Evolutionary conservation across 2,888 invertebrate species (phyloP).

Genomic region (Mantis religiosa): DNA sequence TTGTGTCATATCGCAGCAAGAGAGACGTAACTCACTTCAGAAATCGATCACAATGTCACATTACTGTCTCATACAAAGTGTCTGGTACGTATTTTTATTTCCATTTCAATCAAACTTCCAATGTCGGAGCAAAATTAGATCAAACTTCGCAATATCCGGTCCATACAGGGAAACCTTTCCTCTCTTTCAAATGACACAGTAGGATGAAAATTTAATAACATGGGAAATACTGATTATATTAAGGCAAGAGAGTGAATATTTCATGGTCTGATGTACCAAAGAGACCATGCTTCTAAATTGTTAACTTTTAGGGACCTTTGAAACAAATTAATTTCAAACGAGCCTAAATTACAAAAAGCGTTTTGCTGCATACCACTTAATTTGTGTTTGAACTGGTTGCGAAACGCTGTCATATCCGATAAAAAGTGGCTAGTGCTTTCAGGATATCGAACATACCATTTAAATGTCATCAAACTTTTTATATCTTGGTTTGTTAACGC

Average conservation of each 20-base stretch:
- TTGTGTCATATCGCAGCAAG: background rate
- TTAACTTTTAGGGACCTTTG: background rate
- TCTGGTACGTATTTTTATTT: background rate
- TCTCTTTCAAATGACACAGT: background rate
- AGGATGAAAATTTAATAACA: background rate
- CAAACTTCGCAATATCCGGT: background rate
- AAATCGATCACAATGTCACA: background rate
- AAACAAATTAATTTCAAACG: too few species aligned
- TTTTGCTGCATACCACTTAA: too few species aligned
- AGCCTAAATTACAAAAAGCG: too few species aligned
- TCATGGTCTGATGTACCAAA: background rate
- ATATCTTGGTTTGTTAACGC: too few species aligned
- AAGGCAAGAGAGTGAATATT: background rate
- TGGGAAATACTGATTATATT: background rate
- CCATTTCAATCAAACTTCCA: background rate
- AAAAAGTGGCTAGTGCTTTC: too few species aligned
- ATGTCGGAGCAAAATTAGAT: background rate
- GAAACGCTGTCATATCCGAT: too few species aligned
- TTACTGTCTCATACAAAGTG: background rate
- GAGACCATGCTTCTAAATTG: background rate
- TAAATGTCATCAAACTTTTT: too few species aligned
- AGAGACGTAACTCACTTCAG: background rate
- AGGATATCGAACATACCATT: too few species aligned
- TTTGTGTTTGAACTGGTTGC: too few species aligned
- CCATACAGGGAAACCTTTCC: background rate